Evolutionary conservation across 2,797 vertebrate species (phyloP).

Genomic region (Myotis myotis): DNA sequence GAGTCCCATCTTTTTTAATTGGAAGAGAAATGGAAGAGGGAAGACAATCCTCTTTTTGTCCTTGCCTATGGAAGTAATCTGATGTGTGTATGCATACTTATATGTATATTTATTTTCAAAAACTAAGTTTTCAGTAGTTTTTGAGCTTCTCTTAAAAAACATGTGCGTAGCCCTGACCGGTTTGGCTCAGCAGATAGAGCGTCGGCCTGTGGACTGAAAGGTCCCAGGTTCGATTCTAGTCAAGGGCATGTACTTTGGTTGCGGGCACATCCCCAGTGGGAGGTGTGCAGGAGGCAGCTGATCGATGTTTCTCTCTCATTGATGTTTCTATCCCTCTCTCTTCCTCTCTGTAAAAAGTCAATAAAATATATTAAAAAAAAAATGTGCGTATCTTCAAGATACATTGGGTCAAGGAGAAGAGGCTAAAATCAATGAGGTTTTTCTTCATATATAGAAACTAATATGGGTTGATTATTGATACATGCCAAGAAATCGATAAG

Average conservation of each 20-base stretch:
- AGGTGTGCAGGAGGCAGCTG: too few species aligned
- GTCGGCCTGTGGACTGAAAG: too few species aligned
- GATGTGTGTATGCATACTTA: not conserved
- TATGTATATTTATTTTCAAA: not conserved
- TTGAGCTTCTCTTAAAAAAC: not conserved
- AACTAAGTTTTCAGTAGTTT: not conserved
- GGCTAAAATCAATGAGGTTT: not conserved
- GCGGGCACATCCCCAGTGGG: too few species aligned
- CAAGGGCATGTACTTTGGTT: too few species aligned
- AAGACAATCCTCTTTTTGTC: not conserved
- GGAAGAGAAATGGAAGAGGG: not conserved
- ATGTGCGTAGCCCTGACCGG: not conserved
- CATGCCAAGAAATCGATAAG: not conserved
- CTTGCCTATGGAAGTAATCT: not conserved
- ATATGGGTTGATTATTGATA: not conserved
- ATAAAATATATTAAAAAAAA: not conserved
- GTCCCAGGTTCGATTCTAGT: too few species aligned
- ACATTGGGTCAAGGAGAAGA: not conserved
- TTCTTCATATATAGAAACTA: not conserved
- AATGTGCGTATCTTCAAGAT: not conserved
- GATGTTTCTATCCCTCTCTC: too few species aligned
- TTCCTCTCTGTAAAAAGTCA: too few species aligned
- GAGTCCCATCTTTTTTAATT: not conserved
- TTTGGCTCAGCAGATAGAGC: too few species aligned
- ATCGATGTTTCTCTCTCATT: too few species aligned